Evolutionary conservation across 1,140 invertebrate species (phyloP), one percentile per base, ranked within the genome.

Genomic region (Adoxophyes honmai): DNA sequence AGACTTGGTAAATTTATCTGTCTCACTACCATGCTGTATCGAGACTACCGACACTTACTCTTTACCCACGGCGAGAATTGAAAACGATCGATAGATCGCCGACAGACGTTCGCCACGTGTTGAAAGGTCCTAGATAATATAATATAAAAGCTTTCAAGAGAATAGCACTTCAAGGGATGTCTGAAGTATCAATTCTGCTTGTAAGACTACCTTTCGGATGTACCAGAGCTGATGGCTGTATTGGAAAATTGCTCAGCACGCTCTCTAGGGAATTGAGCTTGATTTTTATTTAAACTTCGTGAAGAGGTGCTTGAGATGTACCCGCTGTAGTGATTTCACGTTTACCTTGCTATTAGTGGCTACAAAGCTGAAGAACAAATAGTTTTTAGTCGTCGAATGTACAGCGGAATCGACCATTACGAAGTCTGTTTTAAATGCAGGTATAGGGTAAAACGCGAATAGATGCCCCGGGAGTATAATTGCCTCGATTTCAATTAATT

Each of bases 131-230:
- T 81, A 83, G 78, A 88, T 88, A 88, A 88, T 88, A 86, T 88
- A 88, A 88, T 88, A 86, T 86, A 88, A 86, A 88, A 88, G 81
- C 85, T 88, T 88, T 88, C 82, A 86, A 86, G 80, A 86, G 82
- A 88, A 85, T 85, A 81, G 80, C 78, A 79, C 72, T 81, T 74
- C 75, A 82, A 73, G 67, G 75, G 70, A 73, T 78, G 84, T 88
- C 82, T 88, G 77, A 86, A 88, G 85, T 85, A 88, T 88, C 85
- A 86, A 88, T 88, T 85, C 82, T 81, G 78, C 81, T 86, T 88
- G 85, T 88, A 84, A 85, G 66, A 80, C 84, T 81, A 75, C 75
- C 75, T 77, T 68, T 78, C 73, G 68, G 68, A 80, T 79, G 70
- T 77, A 70, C 57, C 75, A 73, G 70, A 78, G 73, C 68, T 69